Base-by-base conservation (phyloP, 2,888 invertebrate species). In the Neoitamus cyanurus region DNA sequence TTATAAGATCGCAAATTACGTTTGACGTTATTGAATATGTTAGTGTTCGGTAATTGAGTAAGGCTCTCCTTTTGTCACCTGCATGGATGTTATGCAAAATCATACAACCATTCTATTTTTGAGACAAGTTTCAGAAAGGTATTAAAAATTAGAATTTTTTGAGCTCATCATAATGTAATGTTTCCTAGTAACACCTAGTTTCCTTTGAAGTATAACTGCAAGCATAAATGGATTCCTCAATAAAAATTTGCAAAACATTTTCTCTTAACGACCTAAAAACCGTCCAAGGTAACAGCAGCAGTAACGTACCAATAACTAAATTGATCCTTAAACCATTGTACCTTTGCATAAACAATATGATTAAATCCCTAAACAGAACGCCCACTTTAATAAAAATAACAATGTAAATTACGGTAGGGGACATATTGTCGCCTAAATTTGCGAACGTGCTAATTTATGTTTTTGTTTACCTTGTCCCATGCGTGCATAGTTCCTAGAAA, bases 351-450 rank as follows among this genome's bases (percentile, higher is more conserved):
- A 20, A 78, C 28, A 78, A 48, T 42, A 46, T 83, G 42, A 83
- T 83, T 5, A 15, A 83, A 83, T 42, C 46, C 70, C 70, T 83
- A 70, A 83, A 83, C 83, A 83, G 25, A 72, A 83, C 83, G 83
- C 83, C 83, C 72, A 83, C 37, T 9, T 20, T 20, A 31, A 42
- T 37, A 42, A 70, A 70, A 75, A 58, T 36, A 1, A 73, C 73
- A 73, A 73, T 73, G 7, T n/a, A 73, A 73, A 58, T 25, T 58
- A 9, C 9, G 7, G 58, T 9, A 58, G 58, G 58, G 58, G 58
- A 20, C 15, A 58, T 58, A 58, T 58, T 58, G 58, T 58, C 58
- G 20, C 20, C 9, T 58, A 58, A 25, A 58, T 58, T 58, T 58
- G 58, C 58, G 58, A 58, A 58, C 11, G 58, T 58, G 58, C 58